Base-by-base conservation (phyloP, 2,113 vertebrate species). In the Actenoides hombroni region DNA sequence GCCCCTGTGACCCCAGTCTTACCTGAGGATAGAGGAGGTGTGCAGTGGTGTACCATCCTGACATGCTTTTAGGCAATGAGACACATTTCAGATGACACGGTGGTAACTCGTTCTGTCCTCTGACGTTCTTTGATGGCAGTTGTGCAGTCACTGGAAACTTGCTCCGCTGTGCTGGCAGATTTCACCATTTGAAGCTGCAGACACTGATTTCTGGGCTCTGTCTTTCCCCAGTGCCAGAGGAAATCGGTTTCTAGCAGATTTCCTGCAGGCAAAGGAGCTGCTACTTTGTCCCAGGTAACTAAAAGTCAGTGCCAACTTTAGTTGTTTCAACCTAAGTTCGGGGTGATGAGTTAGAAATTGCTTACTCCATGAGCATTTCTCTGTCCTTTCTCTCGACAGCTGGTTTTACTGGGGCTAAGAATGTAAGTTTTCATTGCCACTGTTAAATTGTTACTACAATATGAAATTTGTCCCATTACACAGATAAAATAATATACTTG, bases 321-420 rank as follows among this genome's bases (percentile, higher is more conserved):
- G 4, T 21, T 70, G 26, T 81, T 84, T 91, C 60, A 91, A 1
- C 37, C 10, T 54, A 53, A 67, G 40, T 49, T 74, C n/a, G 16
- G 1, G 5, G 42, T 71, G 65, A 64, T 56, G n/a, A 81, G 39
- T 68, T 57, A 60, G 33, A 82, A 84, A 60, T 14, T 56, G 48
- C 46, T 86, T 64, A 56, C 2, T 2, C 0, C 1, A 37, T 0
- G 0, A 86, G 10, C 21, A 26, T 60, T 86, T 59, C 33, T 92
- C 51, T 74, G 16, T 44, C 6, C 17, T 67, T 68, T 65, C 59
- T 70, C 49, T 20, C 59, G 64, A 59, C 25, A 75, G 56, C 9
- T 89, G 60, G 37, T 78, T 91, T 92, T 84, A 59, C 51, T 16
- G 42, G 10, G 46, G 13, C 37, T 90, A 67, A 42, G 53, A 40